Evolutionary conservation across 2,797 vertebrate species (phyloP), one percentile per base, ranked within the genome.

Genomic region (Oreonectes daqikongensis): DNA sequence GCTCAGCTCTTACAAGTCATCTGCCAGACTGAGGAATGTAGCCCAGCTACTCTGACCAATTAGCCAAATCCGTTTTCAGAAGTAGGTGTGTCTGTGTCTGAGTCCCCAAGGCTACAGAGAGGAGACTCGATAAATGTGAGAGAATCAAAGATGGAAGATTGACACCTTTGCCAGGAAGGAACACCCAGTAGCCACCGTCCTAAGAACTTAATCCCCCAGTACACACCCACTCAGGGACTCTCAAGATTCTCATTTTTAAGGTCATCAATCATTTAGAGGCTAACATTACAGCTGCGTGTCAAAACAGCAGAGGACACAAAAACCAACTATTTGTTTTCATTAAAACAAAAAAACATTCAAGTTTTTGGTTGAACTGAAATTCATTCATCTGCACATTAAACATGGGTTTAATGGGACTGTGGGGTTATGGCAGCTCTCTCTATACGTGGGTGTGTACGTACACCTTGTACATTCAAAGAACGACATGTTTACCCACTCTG

Each of bases 251-350:
- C 2, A 15, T 50, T 52, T 69, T 77, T 38, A 24, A 61, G 44
- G 53, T 69, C 74, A 77, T 77, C 65, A 77, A 28, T 77, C 42
- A 77, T 75, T 75, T 44, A 46, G 50, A 8, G 73, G 35, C 35
- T 75, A 55, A 75, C 63, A 44, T 76, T 76, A 60, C 74, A 76
- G 65, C 64, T 69, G 53, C 26, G 53, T 50, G 65, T 69, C 74
- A 69, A 76, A 75, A 69, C 55, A 40, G 22, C 24, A 40, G 50
- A 53, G 18, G 2, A 53, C 50, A 44, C 28, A 46, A 18, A 24
- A 14, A 32, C 44, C 1, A 44, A 10, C 12, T 35, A 44, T 2
- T 50, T 50, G 1, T 9, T 42, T 60, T 20, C 48, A 50, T 50
- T 48, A 48, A n/a, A 18, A 46, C 18, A 6, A 8, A 35, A 32